These are phyloP conservation scores for Cavia porcellus DNA, from an alignment of 2,113 vertebrate genomes.

Conservation along the genomic window DNA sequence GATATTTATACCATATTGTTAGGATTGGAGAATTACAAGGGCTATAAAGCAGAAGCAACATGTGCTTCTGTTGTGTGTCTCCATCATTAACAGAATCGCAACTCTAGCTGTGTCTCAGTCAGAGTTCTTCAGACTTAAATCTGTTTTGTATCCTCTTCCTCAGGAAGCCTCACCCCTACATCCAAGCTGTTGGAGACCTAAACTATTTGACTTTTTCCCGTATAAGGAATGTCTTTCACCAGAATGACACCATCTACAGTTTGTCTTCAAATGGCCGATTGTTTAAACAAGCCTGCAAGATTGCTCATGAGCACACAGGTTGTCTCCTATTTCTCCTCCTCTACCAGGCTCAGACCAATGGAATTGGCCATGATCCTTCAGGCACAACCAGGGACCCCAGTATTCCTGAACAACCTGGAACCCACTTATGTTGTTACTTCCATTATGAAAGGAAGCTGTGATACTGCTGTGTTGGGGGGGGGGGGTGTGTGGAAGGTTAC, in stretches of 20 bases:
- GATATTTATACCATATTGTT: neutral
- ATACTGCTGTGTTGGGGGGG: fast-evolving
- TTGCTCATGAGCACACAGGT: constrained; percentile 91
- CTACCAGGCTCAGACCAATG: neutral
- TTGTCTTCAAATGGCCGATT: constrained; percentile 87
- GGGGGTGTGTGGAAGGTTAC: fast-evolving
- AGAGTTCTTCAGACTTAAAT: neutral
- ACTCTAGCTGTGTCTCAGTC: neutral
- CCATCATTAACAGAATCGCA: neutral
- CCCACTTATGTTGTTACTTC: fast-evolving
- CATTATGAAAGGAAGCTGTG: neutral
- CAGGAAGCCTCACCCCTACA: constrained; percentile 87
- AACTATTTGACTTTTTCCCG: constrained; percentile 79
- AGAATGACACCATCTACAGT: constrained; percentile 88
- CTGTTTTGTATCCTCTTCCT: neutral
- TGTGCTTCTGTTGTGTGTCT: neutral
- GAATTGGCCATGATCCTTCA: fast-evolving
- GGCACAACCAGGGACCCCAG: neutral
- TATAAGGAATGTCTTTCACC: constrained; percentile 85
- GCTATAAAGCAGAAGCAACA: neutral
- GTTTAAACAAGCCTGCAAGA: constrained; percentile 80
- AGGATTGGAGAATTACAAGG: neutral
- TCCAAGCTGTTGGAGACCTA: constrained; percentile 88
- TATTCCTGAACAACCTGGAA: neutral
- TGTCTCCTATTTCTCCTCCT: neutral